Evolutionary conservation across 2,888 invertebrate species (phyloP).

Genomic region (Nomada ferruginata): DNA sequence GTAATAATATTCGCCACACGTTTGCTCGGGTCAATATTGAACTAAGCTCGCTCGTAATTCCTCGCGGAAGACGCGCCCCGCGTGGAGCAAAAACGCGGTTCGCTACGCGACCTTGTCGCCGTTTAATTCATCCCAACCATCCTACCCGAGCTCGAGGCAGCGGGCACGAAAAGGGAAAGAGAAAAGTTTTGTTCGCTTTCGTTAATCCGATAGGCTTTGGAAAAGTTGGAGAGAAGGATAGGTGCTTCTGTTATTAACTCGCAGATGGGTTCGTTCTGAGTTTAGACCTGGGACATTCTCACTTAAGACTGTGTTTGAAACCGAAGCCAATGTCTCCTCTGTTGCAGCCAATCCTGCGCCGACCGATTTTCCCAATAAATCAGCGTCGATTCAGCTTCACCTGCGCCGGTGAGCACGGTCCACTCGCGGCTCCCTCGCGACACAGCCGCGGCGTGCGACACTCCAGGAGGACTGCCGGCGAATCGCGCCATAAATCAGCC

Average conservation of each 20-base stretch:
- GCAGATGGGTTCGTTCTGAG: too few species aligned
- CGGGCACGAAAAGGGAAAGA: too few species aligned
- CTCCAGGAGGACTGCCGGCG: conserved; percentile 23
- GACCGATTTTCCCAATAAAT: conserved; percentile 12
- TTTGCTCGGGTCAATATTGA: conserved; percentile 82
- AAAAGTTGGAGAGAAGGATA: too few species aligned
- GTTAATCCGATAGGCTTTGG: too few species aligned
- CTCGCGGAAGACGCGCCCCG: conserved; percentile 66
- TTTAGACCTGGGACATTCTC: too few species aligned
- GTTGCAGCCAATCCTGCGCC: too few species aligned
- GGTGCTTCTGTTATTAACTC: too few species aligned
- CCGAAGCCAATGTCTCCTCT: too few species aligned
- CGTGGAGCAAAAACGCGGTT: conserved; percentile 50
- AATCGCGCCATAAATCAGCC: conserved; percentile 78
- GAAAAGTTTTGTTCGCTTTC: too few species aligned
- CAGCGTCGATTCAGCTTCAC: background rate
- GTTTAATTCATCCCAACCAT: too few species aligned
- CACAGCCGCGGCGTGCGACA: conserved; percentile 14
- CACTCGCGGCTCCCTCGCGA: conserved; percentile 8
- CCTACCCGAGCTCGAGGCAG: too few species aligned
- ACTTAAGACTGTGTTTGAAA: background rate
- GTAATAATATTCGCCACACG: conserved; percentile 83
- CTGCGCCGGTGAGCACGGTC: background rate
- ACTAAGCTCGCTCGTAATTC: conserved; percentile 79
- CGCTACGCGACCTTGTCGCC: conserved; percentile 15